A percentile compares a stretch with the other conserved stretches of the same genome.
Evolutionary conservation across 1,140 invertebrate genomes (phyloP).

Genomic region (Tachypleus tridentatus): DNA sequence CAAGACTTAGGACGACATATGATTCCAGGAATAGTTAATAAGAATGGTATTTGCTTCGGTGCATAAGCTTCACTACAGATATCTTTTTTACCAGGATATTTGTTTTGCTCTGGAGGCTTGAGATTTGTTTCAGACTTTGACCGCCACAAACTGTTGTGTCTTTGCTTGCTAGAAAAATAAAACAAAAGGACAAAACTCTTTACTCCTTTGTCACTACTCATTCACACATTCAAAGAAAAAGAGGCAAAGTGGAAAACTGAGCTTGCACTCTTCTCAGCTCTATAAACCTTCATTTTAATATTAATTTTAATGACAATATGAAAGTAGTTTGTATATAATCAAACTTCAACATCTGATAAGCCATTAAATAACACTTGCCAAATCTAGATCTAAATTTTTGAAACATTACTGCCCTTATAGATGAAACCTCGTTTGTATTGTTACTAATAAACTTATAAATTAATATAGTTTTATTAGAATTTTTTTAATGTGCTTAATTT

Average conservation of each 20-base stretch:
- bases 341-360: no score
- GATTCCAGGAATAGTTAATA: slow-evolving; percentile 14
- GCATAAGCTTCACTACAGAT: no score
- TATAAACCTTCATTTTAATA: not conserved
- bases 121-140: slow-evolving; percentile 88
- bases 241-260: no score
- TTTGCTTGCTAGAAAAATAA: slow-evolving; percentile 44
- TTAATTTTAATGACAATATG: not conserved
- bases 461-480: no score
- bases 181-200: not conserved
- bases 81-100: not conserved
- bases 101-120: slow-evolving; percentile 35
- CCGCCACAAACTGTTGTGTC: slow-evolving; percentile 70
- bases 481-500: no score
- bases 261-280: not conserved
- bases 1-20: slow-evolving; percentile 56
- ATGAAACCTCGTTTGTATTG: no score
- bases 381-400: no score
- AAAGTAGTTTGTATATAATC: no score
- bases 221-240: not conserved
- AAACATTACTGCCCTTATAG: no score
- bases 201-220: not conserved
- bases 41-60: no score
- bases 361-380: no score
- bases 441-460: no score